Conservation (phyloP, 2,888 invertebrate species). For the Eremobia ochroleuca region DNA sequence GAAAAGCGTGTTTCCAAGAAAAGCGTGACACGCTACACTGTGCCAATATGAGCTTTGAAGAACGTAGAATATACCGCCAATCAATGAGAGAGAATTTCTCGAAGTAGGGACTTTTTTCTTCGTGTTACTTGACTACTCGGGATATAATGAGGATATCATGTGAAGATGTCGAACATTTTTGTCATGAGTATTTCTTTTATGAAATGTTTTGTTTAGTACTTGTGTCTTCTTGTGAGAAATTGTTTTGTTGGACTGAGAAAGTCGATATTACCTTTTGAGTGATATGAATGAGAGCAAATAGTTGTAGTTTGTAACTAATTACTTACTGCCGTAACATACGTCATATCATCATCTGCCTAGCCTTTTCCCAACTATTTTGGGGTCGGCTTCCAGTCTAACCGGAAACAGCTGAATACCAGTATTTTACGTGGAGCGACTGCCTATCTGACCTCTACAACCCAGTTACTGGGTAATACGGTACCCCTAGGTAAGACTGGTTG, state of each 20-base stretch:
- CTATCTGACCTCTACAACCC: too few relatives aligned
- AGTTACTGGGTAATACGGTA: too few relatives aligned
- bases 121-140: background rate
- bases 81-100: slow-evolving; percentile 17
- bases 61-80: slow-evolving; percentile 10
- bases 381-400: too few relatives aligned
- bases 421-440: too few relatives aligned
- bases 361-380: too few relatives aligned
- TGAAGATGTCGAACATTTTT: background rate
- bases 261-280: background rate
- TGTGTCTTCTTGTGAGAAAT: background rate
- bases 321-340: too few relatives aligned
- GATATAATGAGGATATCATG: background rate
- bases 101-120: background rate
- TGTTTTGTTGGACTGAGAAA: background rate
- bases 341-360: too few relatives aligned
- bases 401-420: too few relatives aligned
- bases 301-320: too few relatives aligned
- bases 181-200: background rate
- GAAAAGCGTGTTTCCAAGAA: slow-evolving; percentile 34
- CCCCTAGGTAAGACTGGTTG: too few relatives aligned
- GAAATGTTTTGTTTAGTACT: background rate
- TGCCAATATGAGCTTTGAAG: slow-evolving; percentile 44
- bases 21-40: slow-evolving; percentile 31
- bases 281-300: background rate